A percentile compares a stretch with the other conserved stretches of the same genome.
Conservation (phyloP, 92 coral and sea anemone genomes). For the Heteractis magnifica region DNA sequence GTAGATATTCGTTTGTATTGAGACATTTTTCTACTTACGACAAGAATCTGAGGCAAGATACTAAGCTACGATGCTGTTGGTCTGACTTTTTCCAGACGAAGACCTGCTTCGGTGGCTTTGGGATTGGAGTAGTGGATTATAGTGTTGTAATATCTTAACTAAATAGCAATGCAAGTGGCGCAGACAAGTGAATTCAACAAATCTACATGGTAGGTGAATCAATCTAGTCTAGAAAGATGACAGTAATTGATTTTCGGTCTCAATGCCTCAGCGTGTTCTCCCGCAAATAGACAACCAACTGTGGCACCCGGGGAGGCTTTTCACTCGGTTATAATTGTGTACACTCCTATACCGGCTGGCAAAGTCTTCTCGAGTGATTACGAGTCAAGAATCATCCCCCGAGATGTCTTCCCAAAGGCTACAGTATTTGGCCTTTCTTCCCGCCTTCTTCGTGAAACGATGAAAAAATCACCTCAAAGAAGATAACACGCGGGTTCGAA, state of each 20-base stretch:
- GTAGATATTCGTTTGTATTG: too few relatives aligned
- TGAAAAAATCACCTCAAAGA: not conserved
- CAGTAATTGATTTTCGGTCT: conserved; percentile 30
- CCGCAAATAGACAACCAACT: conserved; percentile 29
- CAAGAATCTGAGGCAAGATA: too few relatives aligned
- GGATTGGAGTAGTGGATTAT: too few relatives aligned
- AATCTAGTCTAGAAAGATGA: conserved; percentile 11
- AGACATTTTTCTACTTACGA: too few relatives aligned
- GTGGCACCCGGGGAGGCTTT: conserved; percentile 23
- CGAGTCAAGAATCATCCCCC: not conserved
- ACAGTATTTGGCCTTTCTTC: not conserved
- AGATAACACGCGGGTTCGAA: not conserved
- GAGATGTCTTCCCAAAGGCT: not conserved
- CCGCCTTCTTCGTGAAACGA: not conserved
- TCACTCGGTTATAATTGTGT: conserved; percentile 32
- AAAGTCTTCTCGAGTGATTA: not conserved
- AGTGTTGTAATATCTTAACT: not conserved
- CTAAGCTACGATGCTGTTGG: too few relatives aligned
- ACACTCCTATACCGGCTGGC: not conserved
- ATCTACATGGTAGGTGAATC: not conserved
- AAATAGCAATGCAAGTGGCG: not conserved
- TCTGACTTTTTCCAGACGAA: too few relatives aligned
- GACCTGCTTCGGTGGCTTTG: too few relatives aligned
- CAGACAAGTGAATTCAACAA: not conserved
- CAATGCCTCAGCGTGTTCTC: conserved; percentile 30